Base-by-base conservation (phyloP, 1,140 invertebrate genomes). In the Lysiphlebus fabarum region DNA sequence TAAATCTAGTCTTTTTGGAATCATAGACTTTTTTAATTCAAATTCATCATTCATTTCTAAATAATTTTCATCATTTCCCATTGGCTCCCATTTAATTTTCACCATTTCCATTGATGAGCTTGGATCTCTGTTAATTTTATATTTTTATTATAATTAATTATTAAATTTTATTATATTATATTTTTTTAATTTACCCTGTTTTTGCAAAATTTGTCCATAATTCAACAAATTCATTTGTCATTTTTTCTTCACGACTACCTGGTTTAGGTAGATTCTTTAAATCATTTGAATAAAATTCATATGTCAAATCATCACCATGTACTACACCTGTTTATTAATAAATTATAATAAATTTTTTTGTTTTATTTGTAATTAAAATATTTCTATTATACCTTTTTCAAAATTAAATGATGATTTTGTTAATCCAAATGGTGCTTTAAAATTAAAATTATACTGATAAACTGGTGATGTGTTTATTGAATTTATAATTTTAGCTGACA, bases 241-340 rank as follows among this genome's bases (percentile, higher is more conserved):
- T 72, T 47, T 65, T 59, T 59, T 73, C 70, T 0, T 59, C 50
- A 0, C 65, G 42, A 7, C 71, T 70, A 17, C 65, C 71, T 2
- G 67, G 54, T 58, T 67, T 61, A 2, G 72, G 71, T 26, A 68
- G 63, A 56, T 75, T 71, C 48, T 76, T 74, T 17, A 77, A 69
- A 7, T n/a, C 34, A 0, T 65, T 69, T n/a, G 70, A 70, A 49
- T 76, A 77, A 63, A 90, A 90, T 14, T 87, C 61, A 67, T 88
- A 88, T 63, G 84, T 83, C 44, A 89, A 65, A 42, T 90, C 88
- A 63, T 90, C 88, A 6, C 85, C 86, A 67, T 90, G 87, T 44
- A 84, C 83, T 5, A 86, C 83, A 51, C 87, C 77, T 77, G 49
- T 44, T 45, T 11, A 17, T 38, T 45, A 10, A n/a, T 34, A 43